Evolutionary conservation across 2,888 invertebrate species (phyloP), one percentile per base, ranked within the genome.

Genomic region (Drosophila austrosaltans): DNA sequence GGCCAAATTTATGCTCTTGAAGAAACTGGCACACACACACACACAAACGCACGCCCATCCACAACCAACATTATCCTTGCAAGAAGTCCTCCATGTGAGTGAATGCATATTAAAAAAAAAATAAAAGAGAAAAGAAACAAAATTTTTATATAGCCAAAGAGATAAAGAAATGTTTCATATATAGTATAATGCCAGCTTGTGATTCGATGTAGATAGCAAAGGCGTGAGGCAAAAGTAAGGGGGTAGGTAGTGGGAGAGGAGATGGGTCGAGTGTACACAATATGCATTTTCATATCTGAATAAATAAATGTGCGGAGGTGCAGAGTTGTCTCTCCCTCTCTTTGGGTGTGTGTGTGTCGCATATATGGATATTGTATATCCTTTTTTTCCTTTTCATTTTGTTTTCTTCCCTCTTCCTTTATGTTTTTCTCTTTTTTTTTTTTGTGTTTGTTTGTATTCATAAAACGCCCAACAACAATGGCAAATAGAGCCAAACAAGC

Each of bases 241-340:
- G 3, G 22, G 10, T 3, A 10, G 22, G 40, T 2, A 3, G 36
- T 36, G 40, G n/a, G n/a, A 3, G 39, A 10, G 1, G 4, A 22
- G 44, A 2, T 16, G 82, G 84, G 82, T 73, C 78, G 82, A 78
- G 88, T 79, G 86, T 87, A 82, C 80, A 85, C 86, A 85, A 85
- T 82, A 83, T 87, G 86, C 82, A 83, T 83, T 87, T 80, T 85
- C 81, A 79, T 87, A 75, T 69, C 77, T 67, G 63, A 77, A 71
- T 63, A 77, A 59, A 72, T 62, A 72, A 63, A 57, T 22, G 54
- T 53, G 62, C 16, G 65, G 64, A 60, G 56, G 53, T 56, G 53
- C 53, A 3, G 54, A 63, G 36, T 30, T 62, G 25, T 53, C 40
- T 40, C 60, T 40, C 5, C 6, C n/a, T 40, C n/a, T n/a, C 12